A percentile compares a stretch with the other conserved stretches of the same genome.
Conservation (phyloP, 1,140 invertebrate genomes). For the Drosophila athabasca region DNA sequence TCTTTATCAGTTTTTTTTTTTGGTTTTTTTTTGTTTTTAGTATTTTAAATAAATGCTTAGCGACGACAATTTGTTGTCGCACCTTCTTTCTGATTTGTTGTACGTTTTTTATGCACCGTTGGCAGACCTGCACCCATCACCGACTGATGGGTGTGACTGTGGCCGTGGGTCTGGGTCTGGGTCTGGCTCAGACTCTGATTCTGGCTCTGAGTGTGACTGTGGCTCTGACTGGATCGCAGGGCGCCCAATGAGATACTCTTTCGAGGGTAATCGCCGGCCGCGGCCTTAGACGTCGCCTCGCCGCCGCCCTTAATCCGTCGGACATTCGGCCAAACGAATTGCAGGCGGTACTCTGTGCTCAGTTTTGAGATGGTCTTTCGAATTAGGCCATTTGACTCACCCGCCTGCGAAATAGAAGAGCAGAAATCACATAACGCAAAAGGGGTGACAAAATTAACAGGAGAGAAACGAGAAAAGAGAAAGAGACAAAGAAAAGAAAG, state of each 20-base stretch:
- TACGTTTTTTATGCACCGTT: conserved; percentile 84
- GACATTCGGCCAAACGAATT: conserved; percentile 94
- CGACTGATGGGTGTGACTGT: conserved; percentile 71
- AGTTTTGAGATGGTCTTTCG: conserved; percentile 89
- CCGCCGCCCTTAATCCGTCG: conserved; percentile 84
- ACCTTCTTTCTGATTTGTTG: conserved; percentile 84
- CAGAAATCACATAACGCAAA: conserved; percentile 70
- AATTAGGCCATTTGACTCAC: conserved; percentile 85
- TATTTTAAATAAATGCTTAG: conserved; percentile 70
- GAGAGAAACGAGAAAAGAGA: conserved; percentile 36
- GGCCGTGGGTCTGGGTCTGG: conserved; percentile 62
- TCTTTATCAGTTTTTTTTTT: conserved; percentile 30
- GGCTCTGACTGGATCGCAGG: conserved; percentile 88
- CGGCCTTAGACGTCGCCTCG: conserved; percentile 78
- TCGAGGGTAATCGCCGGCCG: conserved; percentile 86
- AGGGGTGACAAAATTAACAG: conserved; percentile 42
- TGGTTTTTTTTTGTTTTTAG: conserved; percentile 35
- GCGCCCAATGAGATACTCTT: conserved; percentile 94
- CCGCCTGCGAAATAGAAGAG: conserved; percentile 83
- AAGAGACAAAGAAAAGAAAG: conserved; percentile 26
- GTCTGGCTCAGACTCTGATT: conserved; percentile 68
- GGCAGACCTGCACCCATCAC: conserved; percentile 83
- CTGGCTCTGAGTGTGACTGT: conserved; percentile 81
- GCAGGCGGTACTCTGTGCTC: conserved; percentile 93
- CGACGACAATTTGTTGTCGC: conserved; percentile 84